These are phyloP conservation scores for Astyanax mexicanus DNA, from an alignment of 2,797 vertebrate species.

Conservation along the genomic window DNA sequence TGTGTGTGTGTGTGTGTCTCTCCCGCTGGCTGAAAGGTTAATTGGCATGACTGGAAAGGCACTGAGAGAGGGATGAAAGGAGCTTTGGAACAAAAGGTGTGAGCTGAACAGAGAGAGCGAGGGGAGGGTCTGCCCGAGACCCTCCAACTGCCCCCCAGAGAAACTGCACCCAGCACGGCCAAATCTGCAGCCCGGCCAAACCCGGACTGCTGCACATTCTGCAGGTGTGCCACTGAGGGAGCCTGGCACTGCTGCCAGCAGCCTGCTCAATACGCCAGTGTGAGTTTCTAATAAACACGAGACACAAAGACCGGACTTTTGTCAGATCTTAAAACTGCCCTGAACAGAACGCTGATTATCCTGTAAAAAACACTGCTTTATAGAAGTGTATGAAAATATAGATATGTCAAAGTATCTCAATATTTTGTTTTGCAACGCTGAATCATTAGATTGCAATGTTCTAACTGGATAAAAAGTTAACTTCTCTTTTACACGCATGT, in stretches of 20 bases:
- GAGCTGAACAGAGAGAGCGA: constrained; percentile 69
- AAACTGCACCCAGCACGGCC: neutral
- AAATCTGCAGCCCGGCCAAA: neutral
- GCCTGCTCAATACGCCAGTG: neutral
- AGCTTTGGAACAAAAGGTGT: constrained; percentile 75
- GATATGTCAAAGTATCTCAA: too few species aligned
- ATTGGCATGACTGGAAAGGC: constrained; percentile 83
- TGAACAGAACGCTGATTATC: neutral
- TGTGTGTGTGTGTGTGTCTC: constrained; percentile 12
- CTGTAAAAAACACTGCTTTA: too few species aligned
- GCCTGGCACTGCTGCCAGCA: neutral
- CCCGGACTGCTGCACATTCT: neutral
- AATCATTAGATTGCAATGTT: too few species aligned
- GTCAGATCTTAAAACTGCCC: neutral
- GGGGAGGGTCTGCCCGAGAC: neutral
- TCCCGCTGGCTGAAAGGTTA: constrained; percentile 76
- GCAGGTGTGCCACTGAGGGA: constrained; percentile 4
- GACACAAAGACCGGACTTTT: neutral
- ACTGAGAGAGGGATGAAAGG: constrained; percentile 75
- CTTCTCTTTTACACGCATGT: too few species aligned
- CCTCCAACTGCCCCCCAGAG: constrained; percentile 23
- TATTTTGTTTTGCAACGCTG: too few species aligned
- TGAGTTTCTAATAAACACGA: neutral
- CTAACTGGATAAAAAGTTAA: too few species aligned
- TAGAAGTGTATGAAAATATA: neutral